phyloP scores from a whole-genome alignment of 2,888 invertebrate genomes.

The Baronia brevicornis region DNA sequence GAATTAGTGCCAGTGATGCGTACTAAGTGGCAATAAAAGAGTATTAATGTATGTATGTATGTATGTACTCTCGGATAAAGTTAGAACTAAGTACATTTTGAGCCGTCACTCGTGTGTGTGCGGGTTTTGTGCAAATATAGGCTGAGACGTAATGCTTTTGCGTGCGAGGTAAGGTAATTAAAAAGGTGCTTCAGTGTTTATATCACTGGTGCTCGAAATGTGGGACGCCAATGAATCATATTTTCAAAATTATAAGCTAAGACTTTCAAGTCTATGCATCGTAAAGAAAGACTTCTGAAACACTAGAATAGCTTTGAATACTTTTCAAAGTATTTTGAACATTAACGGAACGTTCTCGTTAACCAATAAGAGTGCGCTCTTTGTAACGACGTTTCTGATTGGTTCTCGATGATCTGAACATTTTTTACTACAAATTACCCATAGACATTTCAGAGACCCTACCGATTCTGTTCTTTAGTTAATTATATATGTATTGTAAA shows the following conservation, averaged over 20 bases:
- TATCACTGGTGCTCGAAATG: slow-evolving; percentile 43
- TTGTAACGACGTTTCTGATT: slow-evolving; percentile 8
- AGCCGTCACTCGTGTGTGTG: slow-evolving; percentile 8
- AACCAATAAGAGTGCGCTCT: slow-evolving; percentile 11
- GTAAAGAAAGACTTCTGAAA: too few relatives aligned
- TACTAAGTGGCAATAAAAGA: slow-evolving; percentile 50
- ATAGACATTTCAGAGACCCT: too few relatives aligned
- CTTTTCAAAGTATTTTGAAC: slow-evolving; percentile 15
- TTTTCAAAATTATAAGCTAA: too few relatives aligned
- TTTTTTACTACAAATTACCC: too few relatives aligned
- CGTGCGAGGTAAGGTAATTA: slow-evolving; percentile 11
- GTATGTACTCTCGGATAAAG: slow-evolving; percentile 22
- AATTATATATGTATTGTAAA: neutral
- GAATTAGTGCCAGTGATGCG: slow-evolving; percentile 34
- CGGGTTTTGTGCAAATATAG: slow-evolving; percentile 14
- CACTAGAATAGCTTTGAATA: too few relatives aligned
- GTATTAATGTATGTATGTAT: slow-evolving; percentile 34
- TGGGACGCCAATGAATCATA: slow-evolving; percentile 7
- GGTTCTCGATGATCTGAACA: slow-evolving; percentile 5
- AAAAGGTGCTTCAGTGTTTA: slow-evolving; percentile 51
- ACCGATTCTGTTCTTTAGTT: slow-evolving; percentile 2
- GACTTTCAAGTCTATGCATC: too few relatives aligned
- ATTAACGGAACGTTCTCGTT: slow-evolving; percentile 1
- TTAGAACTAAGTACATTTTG: slow-evolving; percentile 46
- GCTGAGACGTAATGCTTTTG: slow-evolving; percentile 14